phyloP scores from a whole-genome alignment of 2,113 vertebrate species.

The Phodopus roborovskii region DNA sequence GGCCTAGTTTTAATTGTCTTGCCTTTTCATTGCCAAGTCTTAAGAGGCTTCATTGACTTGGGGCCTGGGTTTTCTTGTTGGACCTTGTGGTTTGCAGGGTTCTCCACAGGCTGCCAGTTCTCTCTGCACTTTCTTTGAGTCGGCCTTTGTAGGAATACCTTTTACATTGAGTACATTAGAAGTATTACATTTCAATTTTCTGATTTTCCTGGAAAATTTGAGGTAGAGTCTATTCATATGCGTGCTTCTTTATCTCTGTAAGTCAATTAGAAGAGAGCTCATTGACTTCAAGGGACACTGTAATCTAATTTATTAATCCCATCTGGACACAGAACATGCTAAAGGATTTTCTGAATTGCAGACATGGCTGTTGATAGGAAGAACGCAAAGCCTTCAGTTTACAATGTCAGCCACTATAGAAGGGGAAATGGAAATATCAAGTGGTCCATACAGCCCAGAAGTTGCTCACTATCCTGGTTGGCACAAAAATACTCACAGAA shows the following conservation, averaged over 20 bases:
- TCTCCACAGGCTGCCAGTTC: not conserved
- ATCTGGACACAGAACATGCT: not conserved
- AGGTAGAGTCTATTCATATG: not conserved
- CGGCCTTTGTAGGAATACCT: not conserved
- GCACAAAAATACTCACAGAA: not conserved
- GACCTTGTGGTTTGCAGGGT: not conserved
- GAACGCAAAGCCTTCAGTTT: not conserved
- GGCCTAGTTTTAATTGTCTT: not conserved
- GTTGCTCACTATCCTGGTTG: not conserved
- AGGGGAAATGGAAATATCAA: not conserved
- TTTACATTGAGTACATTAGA: not conserved
- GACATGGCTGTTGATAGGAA: not conserved
- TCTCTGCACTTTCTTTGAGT: not conserved
- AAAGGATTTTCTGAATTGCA: not conserved
- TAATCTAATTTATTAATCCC: conserved; percentile 21
- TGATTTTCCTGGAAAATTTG: not conserved
- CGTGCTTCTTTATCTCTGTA: not conserved
- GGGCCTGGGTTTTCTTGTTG: not conserved
- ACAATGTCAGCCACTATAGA: not conserved
- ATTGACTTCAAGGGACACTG: not conserved
- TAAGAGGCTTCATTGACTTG: not conserved
- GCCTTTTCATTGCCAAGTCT: not conserved
- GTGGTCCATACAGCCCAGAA: not conserved
- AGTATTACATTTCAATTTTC: not conserved
- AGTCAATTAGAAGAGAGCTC: not conserved